Conservation (phyloP, 1,140 invertebrate genomes). For the Archivesica marissinica region DNA sequence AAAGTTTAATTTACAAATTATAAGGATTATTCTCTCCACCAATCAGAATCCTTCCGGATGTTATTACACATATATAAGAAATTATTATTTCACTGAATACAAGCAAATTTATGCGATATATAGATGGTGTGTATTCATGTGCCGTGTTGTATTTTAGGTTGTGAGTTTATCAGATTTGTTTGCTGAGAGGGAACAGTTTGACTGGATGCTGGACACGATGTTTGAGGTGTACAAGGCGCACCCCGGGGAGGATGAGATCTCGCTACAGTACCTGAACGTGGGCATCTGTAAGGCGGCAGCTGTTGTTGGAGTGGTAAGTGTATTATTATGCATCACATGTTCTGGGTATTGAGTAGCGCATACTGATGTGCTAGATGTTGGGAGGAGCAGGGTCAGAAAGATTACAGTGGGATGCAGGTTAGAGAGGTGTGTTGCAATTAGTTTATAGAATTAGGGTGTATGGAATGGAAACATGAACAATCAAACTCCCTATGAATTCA, state of each 20-base stretch:
- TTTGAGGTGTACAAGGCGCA: constrained; percentile 88
- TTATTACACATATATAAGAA: too few relatives aligned
- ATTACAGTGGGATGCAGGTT: background rate
- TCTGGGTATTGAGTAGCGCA: background rate
- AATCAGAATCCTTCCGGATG: too few relatives aligned
- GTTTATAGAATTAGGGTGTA: too few relatives aligned
- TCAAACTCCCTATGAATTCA: too few relatives aligned
- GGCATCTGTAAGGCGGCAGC: constrained; percentile 89
- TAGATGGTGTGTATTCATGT: too few relatives aligned
- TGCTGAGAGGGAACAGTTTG: constrained; percentile 88
- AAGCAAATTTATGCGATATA: too few relatives aligned
- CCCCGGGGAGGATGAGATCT: constrained; percentile 89
- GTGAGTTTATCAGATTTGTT: constrained; percentile 89
- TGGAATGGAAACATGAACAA: too few relatives aligned
- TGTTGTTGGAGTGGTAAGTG: constrained; percentile 85
- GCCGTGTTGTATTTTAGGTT: constrained; percentile 80
- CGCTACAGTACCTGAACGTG: constrained; percentile 89
- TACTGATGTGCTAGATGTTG: background rate
- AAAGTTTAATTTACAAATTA: too few relatives aligned
- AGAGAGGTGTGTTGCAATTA: too few relatives aligned
- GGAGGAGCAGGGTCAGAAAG: background rate
- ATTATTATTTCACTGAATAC: too few relatives aligned
- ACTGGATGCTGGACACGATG: constrained; percentile 90
- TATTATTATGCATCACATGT: background rate
- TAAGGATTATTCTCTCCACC: too few relatives aligned